A percentile compares a stretch with the other conserved stretches of the same genome.
These are phyloP conservation scores for Fragum sueziense DNA, from an alignment of 2,888 invertebrate genomes.

Conservation along the genomic window DNA sequence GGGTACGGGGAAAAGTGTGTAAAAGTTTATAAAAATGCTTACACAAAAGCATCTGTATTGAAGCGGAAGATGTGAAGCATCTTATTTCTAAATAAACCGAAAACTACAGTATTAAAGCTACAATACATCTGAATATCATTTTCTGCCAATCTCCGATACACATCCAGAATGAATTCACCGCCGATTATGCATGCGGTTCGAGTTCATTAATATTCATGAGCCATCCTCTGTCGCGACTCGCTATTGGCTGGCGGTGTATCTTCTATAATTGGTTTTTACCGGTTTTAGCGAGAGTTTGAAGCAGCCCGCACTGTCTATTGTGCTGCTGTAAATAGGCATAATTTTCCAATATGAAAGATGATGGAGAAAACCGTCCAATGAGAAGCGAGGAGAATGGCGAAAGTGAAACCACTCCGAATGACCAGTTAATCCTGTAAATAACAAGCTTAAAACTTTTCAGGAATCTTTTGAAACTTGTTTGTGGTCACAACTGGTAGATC, in stretches of 20 bases:
- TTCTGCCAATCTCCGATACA: neutral
- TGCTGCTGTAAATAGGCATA: constrained; percentile 51
- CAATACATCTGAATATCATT: constrained; percentile 6
- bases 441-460: constrained; percentile 38
- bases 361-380: constrained; percentile 46
- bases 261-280: constrained; percentile 34
- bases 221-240: neutral
- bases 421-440: constrained; percentile 48
- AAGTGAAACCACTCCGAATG: constrained; percentile 39
- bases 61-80: neutral
- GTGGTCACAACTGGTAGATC: constrained; percentile 14
- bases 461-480: constrained; percentile 43
- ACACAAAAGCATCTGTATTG: neutral
- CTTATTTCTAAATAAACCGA: neutral
- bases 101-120: neutral
- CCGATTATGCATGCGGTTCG: constrained; percentile 6
- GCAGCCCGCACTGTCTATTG: constrained; percentile 30
- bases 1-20: no score
- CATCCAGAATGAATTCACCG: constrained; percentile 8
- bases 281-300: constrained; percentile 16
- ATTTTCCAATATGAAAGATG: constrained; percentile 55
- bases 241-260: constrained; percentile 23
- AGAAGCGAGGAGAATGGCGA: constrained; percentile 32
- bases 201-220: constrained; percentile 50
- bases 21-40: no score